Evolutionary conservation across 2,113 vertebrate genomes (phyloP).

Genomic region (Corydoras sp.): DNA sequence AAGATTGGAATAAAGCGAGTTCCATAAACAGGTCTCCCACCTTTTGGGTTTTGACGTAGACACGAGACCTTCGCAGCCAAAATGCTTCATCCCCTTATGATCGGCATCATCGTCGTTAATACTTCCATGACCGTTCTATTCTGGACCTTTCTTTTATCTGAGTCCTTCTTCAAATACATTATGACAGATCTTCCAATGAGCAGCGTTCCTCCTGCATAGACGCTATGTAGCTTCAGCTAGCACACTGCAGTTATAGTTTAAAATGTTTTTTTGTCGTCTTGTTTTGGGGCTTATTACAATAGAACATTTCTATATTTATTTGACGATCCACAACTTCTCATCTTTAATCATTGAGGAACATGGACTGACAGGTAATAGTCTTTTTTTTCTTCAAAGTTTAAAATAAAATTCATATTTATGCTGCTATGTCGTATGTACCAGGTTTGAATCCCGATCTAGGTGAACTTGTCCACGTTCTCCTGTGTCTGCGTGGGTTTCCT

Average conservation of each 20-base stretch:
- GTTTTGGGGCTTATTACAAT: too few species aligned
- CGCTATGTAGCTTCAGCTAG: background rate
- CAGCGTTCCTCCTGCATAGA: slow-evolving; percentile 48
- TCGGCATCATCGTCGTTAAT: slow-evolving; percentile 55
- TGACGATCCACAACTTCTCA: too few species aligned
- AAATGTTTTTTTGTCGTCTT: too few species aligned
- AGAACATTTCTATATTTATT: too few species aligned
- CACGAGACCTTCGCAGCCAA: slow-evolving; percentile 15
- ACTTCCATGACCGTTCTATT: slow-evolving; percentile 53
- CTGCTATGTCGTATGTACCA: too few species aligned
- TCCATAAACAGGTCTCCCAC: background rate
- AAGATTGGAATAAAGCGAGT: background rate
- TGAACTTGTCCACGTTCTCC: too few species aligned
- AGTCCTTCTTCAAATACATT: slow-evolving; percentile 49
- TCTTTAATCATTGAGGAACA: too few species aligned
- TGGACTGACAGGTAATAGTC: too few species aligned
- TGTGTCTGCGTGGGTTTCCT: too few species aligned
- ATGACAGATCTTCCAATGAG: slow-evolving; percentile 41
- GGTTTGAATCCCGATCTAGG: too few species aligned
- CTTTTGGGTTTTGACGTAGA: background rate
- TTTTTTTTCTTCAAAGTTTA: too few species aligned
- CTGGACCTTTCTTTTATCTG: slow-evolving; percentile 51
- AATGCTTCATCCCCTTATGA: slow-evolving; percentile 62
- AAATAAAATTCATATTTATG: too few species aligned
- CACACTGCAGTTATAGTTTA: background rate